Percentiles rank a stretch among this genome's conserved stretches.
Conservation (phyloP, 2,888 invertebrate genomes). For the Amphiduros pacificus region DNA sequence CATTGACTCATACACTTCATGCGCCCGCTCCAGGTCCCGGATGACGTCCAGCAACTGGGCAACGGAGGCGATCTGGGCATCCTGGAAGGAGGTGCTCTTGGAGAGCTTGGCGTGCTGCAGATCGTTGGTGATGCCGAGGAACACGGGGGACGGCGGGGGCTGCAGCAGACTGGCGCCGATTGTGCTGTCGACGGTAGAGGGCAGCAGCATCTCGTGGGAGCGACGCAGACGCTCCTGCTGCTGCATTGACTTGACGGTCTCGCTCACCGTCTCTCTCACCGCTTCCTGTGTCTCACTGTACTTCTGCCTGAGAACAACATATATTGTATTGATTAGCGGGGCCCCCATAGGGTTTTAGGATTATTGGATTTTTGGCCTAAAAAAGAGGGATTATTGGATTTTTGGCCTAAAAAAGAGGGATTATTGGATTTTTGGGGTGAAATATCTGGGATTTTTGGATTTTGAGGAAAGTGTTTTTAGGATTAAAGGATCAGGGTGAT, state of each 20-base stretch:
- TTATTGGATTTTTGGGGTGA: too few relatives aligned
- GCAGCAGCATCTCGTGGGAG: neutral
- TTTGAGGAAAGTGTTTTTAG: too few relatives aligned
- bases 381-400: too few relatives aligned
- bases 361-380: too few relatives aligned
- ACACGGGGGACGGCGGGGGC: neutral
- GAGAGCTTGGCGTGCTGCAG: neutral
- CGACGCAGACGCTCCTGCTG: conserved; percentile 11
- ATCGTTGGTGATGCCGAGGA: conserved; percentile 9
- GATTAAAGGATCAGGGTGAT: too few relatives aligned
- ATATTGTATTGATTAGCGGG: too few relatives aligned
- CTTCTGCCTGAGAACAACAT: conserved; percentile 17
- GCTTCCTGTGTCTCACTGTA: conserved; percentile 24
- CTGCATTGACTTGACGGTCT: conserved; percentile 9
- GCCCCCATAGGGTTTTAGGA: too few relatives aligned
- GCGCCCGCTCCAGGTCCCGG: conserved; percentile 37
- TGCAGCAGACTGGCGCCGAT: neutral
- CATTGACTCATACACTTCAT: conserved; percentile 33
- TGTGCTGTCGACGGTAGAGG: neutral
- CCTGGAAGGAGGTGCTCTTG: conserved; percentile 24
- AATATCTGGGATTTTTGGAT: too few relatives aligned
- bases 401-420: too few relatives aligned
- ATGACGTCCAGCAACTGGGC: conserved; percentile 37
- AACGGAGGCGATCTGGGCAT: conserved; percentile 30
- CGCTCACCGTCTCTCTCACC: conserved; percentile 11